phyloP scores from a whole-genome alignment of 2,888 invertebrate genomes.

The Amblyjoppa proteus region DNA sequence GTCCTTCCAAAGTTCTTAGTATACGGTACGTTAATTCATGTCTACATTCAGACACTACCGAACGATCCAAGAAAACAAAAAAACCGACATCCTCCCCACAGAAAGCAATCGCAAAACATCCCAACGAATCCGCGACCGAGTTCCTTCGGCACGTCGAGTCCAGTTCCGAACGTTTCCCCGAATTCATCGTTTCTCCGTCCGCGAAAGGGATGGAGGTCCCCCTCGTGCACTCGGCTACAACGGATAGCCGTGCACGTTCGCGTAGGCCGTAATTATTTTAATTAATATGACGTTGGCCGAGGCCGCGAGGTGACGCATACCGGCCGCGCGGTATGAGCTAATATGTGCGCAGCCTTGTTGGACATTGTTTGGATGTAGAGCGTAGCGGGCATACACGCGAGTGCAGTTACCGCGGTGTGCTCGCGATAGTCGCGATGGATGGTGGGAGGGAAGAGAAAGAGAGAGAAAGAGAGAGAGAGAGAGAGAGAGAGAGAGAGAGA shows the following conservation, averaged over 20 bases:
- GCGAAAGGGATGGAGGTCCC: background rate
- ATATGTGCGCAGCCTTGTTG: slow-evolving; percentile 84
- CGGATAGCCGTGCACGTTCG: slow-evolving; percentile 13
- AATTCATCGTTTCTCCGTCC: slow-evolving; percentile 8
- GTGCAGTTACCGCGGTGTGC: slow-evolving; percentile 35
- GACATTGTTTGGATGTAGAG: slow-evolving; percentile 82
- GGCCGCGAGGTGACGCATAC: slow-evolving; percentile 73
- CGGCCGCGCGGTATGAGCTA: slow-evolving; percentile 75
- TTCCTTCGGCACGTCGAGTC: background rate
- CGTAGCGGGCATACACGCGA: slow-evolving; percentile 63
- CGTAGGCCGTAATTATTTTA: slow-evolving; percentile 71
- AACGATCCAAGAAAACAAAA: background rate
- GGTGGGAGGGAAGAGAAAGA: slow-evolving; percentile 8
- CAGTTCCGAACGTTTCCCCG: slow-evolving; percentile 21
- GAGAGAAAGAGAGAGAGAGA: slow-evolving; percentile 16
- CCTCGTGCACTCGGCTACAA: background rate
- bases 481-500: slow-evolving; percentile 33
- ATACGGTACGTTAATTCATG: too few relatives aligned
- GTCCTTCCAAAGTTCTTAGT: too few relatives aligned
- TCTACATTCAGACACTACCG: background rate
- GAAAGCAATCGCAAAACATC: slow-evolving; percentile 11
- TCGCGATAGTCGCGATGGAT: slow-evolving; percentile 36
- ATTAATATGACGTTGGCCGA: slow-evolving; percentile 73
- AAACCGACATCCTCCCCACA: background rate
- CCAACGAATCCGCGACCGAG: background rate